phyloP scores from a whole-genome alignment of 2,797 vertebrate species.

The Gymnocypris eckloni region DNA sequence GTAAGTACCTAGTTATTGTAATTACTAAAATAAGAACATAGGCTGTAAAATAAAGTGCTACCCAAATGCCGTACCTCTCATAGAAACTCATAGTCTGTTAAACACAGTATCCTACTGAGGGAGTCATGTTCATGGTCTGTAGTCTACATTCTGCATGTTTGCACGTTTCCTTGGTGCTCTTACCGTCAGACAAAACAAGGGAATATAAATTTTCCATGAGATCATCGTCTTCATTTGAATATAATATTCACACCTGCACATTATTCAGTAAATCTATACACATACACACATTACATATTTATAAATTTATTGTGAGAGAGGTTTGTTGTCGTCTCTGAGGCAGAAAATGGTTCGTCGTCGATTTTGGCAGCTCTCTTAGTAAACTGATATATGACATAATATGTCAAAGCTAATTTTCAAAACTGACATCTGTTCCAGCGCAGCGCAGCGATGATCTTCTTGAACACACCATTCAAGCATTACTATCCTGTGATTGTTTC shows the following conservation, averaged over 20 bases:
- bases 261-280: not conserved
- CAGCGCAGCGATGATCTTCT: not conserved
- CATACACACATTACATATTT: not conserved
- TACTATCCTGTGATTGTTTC: not conserved
- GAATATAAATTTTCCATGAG: not conserved
- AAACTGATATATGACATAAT: not conserved
- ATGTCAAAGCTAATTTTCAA: not conserved
- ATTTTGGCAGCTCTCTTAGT: not conserved
- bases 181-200: not conserved
- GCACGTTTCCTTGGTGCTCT: conserved; percentile 2
- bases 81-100: too few species aligned
- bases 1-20: too few species aligned
- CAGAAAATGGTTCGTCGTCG: not conserved
- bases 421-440: not conserved
- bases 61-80: too few species aligned
- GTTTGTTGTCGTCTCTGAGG: not conserved
- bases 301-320: not conserved
- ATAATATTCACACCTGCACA: not conserved
- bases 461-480: not conserved
- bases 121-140: not conserved
- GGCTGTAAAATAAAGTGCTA: too few species aligned
- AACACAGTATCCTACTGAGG: not conserved
- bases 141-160: not conserved
- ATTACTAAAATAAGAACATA: too few species aligned
- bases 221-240: not conserved